Percentiles rank a stretch among this genome's conserved stretches.
These are phyloP conservation scores for Machimus atricapillus DNA, from an alignment of 2,888 invertebrate species.

Conservation along the genomic window DNA sequence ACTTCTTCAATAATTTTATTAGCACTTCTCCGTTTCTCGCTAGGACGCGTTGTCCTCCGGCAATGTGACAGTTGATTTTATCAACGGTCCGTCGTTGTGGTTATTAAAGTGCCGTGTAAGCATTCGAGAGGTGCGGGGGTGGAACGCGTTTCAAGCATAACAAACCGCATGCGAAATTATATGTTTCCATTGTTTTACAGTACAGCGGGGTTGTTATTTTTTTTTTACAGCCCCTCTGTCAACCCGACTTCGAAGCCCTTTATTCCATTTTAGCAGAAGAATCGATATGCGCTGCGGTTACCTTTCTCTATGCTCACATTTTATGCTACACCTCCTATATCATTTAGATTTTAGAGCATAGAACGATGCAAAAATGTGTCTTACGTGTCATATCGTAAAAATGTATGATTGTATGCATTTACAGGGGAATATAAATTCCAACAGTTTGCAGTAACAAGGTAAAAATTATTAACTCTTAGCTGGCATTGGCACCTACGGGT, in stretches of 20 bases:
- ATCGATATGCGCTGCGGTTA: not conserved
- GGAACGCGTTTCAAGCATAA: not conserved
- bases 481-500: too few species aligned
- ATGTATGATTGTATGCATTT: not conserved
- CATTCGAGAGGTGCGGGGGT: not conserved
- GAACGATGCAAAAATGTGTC: not conserved
- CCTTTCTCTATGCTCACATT: not conserved
- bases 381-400: not conserved
- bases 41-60: not conserved
- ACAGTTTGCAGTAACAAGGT: too few species aligned
- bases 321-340: not conserved
- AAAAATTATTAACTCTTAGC: too few species aligned
- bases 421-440: too few species aligned
- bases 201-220: not conserved
- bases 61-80: not conserved
- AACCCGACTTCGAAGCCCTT: not conserved
- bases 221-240: not conserved
- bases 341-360: not conserved
- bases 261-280: not conserved
- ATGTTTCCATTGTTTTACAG: not conserved
- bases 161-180: not conserved
- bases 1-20: conserved; percentile 23
- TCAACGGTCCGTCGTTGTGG: not conserved
- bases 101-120: not conserved
- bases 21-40: not conserved